Evolutionary conservation across 2,888 invertebrate species (phyloP).

Genomic region (Siphonodentalium dalli): DNA sequence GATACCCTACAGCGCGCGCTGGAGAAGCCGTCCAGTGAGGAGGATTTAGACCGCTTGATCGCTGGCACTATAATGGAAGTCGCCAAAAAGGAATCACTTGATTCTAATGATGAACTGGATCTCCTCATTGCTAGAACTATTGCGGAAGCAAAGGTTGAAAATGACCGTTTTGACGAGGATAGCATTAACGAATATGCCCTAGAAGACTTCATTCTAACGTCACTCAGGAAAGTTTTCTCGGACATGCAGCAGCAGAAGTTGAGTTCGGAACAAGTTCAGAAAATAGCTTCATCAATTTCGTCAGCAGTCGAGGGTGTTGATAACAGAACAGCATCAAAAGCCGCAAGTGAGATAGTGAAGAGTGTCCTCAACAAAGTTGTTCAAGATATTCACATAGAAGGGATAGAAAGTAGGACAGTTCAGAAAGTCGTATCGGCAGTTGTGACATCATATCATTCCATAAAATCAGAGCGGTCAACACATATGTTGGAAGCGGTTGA

Average conservation of each 20-base stretch:
- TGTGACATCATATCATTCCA: slow-evolving; percentile 22
- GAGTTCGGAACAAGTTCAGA: slow-evolving; percentile 28
- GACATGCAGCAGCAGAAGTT: slow-evolving; percentile 33
- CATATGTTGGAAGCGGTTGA: slow-evolving; percentile 9
- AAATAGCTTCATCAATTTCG: slow-evolving; percentile 28
- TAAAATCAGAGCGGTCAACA: slow-evolving; percentile 9
- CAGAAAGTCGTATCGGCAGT: slow-evolving; percentile 27
- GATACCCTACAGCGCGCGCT: too few species aligned
- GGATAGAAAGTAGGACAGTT: slow-evolving; percentile 3
- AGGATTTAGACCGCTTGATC: slow-evolving; percentile 30
- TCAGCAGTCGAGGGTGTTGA: slow-evolving; percentile 18
- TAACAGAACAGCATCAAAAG: background rate
- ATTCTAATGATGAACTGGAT: too few species aligned
- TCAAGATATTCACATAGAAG: slow-evolving; percentile 12
- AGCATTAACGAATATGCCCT: slow-evolving; percentile 33
- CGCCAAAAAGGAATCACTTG: slow-evolving; percentile 5
- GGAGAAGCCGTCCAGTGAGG: too few species aligned
- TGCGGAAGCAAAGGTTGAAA: background rate
- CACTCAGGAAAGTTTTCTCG: slow-evolving; percentile 30
- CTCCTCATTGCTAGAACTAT: too few species aligned
- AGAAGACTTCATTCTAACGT: slow-evolving; percentile 37
- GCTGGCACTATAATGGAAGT: slow-evolving; percentile 30
- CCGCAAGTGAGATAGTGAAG: slow-evolving; percentile 3
- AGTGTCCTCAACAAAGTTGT: slow-evolving; percentile 10
- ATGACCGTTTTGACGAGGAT: slow-evolving; percentile 26